phyloP scores from a whole-genome alignment of 2,113 vertebrate genomes.

The Salvelinus fontinalis region DNA sequence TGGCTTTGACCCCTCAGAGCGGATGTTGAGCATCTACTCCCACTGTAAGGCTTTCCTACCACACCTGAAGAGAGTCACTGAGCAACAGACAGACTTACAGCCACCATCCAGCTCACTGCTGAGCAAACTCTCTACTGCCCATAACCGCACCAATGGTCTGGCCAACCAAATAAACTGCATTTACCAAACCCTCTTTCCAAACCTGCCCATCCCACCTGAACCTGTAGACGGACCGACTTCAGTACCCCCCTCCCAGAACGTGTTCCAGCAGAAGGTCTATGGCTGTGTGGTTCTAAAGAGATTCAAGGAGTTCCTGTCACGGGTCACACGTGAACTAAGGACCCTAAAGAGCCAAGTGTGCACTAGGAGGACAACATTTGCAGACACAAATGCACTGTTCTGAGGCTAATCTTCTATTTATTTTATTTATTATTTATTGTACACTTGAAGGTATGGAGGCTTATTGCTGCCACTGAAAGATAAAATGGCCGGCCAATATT shows the following conservation, averaged over 20 bases:
- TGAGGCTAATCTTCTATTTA: slow-evolving; percentile 56
- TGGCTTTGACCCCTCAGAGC: slow-evolving; percentile 60
- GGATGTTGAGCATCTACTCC: slow-evolving; percentile 60
- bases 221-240: slow-evolving; percentile 50
- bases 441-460: slow-evolving; percentile 3
- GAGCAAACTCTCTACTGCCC: neutral
- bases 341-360: slow-evolving; percentile 55
- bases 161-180: slow-evolving; percentile 30
- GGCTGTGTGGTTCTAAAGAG: slow-evolving; percentile 72
- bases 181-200: slow-evolving; percentile 67
- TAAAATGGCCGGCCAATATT: too few relatives aligned
- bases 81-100: slow-evolving; percentile 73
- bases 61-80: slow-evolving; percentile 64
- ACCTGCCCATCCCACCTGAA: slow-evolving; percentile 58
- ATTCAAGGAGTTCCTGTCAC: slow-evolving; percentile 63
- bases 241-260: slow-evolving; percentile 65
- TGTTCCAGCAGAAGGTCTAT: slow-evolving; percentile 78
- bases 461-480: too few relatives aligned
- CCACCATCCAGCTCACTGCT: slow-evolving; percentile 45
- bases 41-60: slow-evolving; percentile 63
- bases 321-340: slow-evolving; percentile 55
- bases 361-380: slow-evolving; percentile 23
- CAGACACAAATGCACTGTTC: slow-evolving; percentile 21
- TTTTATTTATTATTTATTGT: slow-evolving; percentile 76
- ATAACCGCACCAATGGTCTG: slow-evolving; percentile 19